Conservation (phyloP, 2,797 vertebrate species). For the Parauchenoglanis punctatus region DNA sequence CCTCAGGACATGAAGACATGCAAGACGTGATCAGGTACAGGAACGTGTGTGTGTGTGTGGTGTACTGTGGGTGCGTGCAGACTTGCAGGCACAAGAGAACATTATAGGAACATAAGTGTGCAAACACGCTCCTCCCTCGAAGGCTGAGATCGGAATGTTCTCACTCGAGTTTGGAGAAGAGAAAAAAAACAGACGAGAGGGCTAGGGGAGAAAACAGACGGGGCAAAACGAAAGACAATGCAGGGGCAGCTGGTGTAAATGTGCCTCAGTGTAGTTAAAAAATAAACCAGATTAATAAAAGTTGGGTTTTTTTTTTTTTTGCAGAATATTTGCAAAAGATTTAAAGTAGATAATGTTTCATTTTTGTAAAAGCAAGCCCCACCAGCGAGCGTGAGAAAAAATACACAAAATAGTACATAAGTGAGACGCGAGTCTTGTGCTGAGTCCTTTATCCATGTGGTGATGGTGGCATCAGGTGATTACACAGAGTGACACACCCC, state of each 20-base stretch:
- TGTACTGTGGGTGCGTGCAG: background rate
- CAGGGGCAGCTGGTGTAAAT: background rate
- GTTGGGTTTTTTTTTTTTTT: background rate
- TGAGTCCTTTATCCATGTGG: background rate
- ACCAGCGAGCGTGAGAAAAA: background rate
- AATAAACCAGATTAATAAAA: background rate
- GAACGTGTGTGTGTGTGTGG: conserved; percentile 3
- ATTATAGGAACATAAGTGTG: conserved; percentile 19
- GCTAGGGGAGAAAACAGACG: background rate
- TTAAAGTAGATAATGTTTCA: background rate
- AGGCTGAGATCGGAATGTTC: conserved; percentile 34
- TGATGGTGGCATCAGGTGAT: background rate
- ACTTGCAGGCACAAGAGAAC: background rate
- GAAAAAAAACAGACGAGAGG: background rate
- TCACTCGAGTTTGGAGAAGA: background rate
- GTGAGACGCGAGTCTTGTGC: background rate
- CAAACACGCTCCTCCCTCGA: conserved; percentile 23
- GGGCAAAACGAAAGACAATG: background rate
- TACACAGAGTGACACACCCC: background rate
- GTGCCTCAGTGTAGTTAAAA: background rate
- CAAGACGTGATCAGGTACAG: conserved; percentile 9
- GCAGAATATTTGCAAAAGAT: background rate
- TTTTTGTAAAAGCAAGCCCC: background rate
- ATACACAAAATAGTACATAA: background rate
- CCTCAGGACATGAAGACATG: conserved; percentile 12